These are phyloP conservation scores for Holothuria glaberrima DNA, from an alignment of 35 echinoderm and acorn worm species.

Conservation along the genomic window DNA sequence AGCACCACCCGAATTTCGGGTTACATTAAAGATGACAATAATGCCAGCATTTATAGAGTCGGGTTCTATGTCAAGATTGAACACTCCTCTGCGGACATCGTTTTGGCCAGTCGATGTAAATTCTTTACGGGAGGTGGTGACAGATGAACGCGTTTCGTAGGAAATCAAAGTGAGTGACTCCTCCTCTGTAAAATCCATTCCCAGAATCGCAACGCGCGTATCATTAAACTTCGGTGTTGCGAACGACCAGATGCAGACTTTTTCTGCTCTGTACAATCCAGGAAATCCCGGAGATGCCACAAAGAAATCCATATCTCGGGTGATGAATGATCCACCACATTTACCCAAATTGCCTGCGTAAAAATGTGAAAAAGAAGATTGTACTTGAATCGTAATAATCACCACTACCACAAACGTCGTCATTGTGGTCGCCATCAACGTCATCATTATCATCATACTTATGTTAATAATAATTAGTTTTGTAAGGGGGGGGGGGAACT, in stretches of 20 bases:
- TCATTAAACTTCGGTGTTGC: neutral
- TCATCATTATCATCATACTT: no score
- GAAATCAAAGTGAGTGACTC: constrained; percentile 5
- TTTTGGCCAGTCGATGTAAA: neutral
- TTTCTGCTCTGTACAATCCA: constrained; percentile 2
- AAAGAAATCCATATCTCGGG: neutral
- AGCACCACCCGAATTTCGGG: neutral
- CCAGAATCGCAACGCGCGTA: neutral
- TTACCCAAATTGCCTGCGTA: constrained; percentile 3
- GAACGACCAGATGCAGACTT: neutral
- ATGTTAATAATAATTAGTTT: no score
- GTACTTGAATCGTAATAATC: no score
- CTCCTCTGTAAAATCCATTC: constrained; percentile 28
- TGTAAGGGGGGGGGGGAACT: no score
- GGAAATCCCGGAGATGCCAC: constrained; percentile 34
- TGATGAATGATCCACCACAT: neutral
- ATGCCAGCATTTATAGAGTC: neutral
- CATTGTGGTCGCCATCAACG: no score
- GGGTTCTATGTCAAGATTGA: neutral
- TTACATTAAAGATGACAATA: constrained; percentile 1
- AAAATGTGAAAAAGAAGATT: neutral
- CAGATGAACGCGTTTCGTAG: neutral
- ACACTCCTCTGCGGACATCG: constrained; percentile 3
- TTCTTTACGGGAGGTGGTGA: neutral
- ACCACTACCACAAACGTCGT: no score